These are phyloP conservation scores for Epicauta chinensis DNA, from an alignment of 1,140 invertebrate genomes.

Conservation along the genomic window DNA sequence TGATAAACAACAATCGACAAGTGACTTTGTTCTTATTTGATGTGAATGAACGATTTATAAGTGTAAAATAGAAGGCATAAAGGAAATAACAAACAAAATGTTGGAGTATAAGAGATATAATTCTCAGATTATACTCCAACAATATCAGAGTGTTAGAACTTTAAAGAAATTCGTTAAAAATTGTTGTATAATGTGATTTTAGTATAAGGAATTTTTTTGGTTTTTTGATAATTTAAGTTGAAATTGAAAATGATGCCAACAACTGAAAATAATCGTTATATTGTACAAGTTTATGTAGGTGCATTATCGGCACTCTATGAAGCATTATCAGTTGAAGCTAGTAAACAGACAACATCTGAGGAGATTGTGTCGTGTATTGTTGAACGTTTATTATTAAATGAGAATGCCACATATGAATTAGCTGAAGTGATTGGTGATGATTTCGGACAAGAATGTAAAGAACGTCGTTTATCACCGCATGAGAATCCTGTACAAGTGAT, in stretches of 20 bases:
- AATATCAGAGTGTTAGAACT: neutral
- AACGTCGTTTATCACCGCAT: slow-evolving; percentile 71
- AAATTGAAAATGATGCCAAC: slow-evolving; percentile 19
- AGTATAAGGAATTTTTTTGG: too few species aligned
- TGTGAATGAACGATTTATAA: neutral
- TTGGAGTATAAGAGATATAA: neutral
- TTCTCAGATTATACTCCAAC: neutral
- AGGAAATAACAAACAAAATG: neutral
- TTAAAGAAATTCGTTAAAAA: slow-evolving; percentile 3
- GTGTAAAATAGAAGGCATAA: too few species aligned
- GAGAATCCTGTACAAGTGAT: slow-evolving; percentile 91
- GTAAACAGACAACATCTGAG: slow-evolving; percentile 82
- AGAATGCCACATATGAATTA: slow-evolving; percentile 73
- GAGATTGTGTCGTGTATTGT: slow-evolving; percentile 86
- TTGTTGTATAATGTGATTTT: neutral
- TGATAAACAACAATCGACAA: neutral
- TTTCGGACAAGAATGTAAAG: slow-evolving; percentile 83
- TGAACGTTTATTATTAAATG: slow-evolving; percentile 63
- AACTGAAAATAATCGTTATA: slow-evolving; percentile 44
- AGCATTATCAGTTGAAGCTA: slow-evolving; percentile 84
- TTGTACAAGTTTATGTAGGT: slow-evolving; percentile 82
- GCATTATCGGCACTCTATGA: slow-evolving; percentile 83
- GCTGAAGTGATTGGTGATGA: slow-evolving; percentile 84
- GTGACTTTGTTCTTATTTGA: neutral
- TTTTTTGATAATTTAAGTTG: too few species aligned